Evolutionary conservation across 2,888 invertebrate species (phyloP), one percentile per base, ranked within the genome.

Genomic region (Agriopis leucophaearia): DNA sequence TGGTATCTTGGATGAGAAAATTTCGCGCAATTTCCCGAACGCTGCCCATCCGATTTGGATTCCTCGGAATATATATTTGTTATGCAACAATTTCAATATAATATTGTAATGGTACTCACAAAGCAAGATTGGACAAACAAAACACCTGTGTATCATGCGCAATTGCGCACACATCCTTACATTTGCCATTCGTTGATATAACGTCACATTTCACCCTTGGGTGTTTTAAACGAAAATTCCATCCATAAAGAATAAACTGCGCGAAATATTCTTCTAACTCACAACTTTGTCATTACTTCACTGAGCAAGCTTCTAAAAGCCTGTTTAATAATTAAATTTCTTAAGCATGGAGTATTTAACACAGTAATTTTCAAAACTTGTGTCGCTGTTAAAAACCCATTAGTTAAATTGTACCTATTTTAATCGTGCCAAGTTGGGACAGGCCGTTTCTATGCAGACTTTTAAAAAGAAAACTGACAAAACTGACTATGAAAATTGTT

Each of bases 111-210:
- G 8, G 6, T n/a, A 15, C n/a, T 5, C 27, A 35, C n/a, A 51
- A 0, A 48, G n/a, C n/a, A 1, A n/a, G 40, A 38, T 36, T 35
- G 38, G 12, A 40, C 38, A 61, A 64, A 64, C 50, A 48, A 40
- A 57, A 48, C 44, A 57, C 18, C 66, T 27, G 61, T 67, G 55
- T 60, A 63, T 69, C 71, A 56, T 66, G n/a, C n/a, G n/a, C n/a
- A 64, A 27, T 27, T 27, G 5, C 36, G 66, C 68, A 76, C 73
- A 75, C 75, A 79, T 80, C 76, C 73, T 79, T 64, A 79, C 81
- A 82, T 83, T 85, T 80, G 77, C 82, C 79, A 80, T 80, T 78
- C 72, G 61, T 66, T 51, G 74, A 78, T n/a, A 82, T 82, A 80
- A 78, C 78, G 74, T 76, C 78, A 71, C 76, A 74, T 78, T 76